Conservation (phyloP, 2,888 invertebrate genomes). For the Rhingia rostrata region DNA sequence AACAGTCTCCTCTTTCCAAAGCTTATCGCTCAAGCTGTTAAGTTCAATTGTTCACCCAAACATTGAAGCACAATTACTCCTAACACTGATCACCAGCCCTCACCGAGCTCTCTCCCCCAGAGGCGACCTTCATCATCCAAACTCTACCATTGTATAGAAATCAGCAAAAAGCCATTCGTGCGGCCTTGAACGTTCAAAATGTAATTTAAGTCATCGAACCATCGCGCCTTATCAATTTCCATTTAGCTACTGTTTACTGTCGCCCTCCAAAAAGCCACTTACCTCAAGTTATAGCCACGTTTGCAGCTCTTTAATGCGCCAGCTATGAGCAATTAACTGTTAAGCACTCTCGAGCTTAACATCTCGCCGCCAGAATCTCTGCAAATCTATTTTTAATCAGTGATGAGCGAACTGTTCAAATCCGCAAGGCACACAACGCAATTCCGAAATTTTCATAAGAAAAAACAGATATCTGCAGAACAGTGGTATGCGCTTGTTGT, state of each 20-base stretch:
- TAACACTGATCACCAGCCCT: constrained; percentile 8
- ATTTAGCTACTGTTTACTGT: constrained; percentile 22
- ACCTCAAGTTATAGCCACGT: constrained; percentile 5
- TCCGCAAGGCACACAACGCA: background rate
- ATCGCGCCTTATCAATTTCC: constrained; percentile 28
- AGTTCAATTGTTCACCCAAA: too few relatives aligned
- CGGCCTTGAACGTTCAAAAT: constrained; percentile 64
- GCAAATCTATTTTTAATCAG: constrained; percentile 45
- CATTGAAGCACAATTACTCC: background rate
- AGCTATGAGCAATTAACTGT: constrained; percentile 1
- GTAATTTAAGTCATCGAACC: constrained; percentile 53
- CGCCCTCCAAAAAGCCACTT: constrained; percentile 10
- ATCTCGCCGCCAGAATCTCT: constrained; percentile 37
- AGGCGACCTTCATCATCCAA: constrained; percentile 48
- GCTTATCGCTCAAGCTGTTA: too few relatives aligned
- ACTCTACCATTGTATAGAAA: constrained; percentile 54
- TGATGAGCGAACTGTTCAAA: constrained; percentile 5
- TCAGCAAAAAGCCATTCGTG: constrained; percentile 36
- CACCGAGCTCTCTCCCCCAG: constrained; percentile 4
- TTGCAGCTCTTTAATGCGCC: constrained; percentile 28
- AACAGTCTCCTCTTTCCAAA: too few relatives aligned
- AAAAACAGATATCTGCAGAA: constrained; percentile 15
- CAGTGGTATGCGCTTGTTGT: constrained; percentile 34
- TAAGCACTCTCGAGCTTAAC: constrained; percentile 1
- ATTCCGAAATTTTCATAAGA: background rate